phyloP scores from a whole-genome alignment of 2,888 invertebrate species.

The Mesorhabditis sp. region DNA sequence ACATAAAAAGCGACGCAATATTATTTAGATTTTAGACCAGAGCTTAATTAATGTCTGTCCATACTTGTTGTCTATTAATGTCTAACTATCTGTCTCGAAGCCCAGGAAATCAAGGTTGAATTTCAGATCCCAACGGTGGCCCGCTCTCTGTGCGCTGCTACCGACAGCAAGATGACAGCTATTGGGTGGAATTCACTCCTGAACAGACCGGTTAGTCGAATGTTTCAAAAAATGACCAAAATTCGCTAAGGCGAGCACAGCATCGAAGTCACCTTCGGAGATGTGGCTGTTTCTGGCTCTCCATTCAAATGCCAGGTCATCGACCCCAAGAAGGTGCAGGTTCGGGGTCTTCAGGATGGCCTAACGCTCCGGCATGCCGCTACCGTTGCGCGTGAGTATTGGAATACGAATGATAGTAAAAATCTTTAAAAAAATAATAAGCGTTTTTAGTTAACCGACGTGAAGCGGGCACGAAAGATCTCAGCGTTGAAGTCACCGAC shows the following conservation, averaged over 20 bases:
- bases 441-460: constrained; percentile 42
- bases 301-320: constrained; percentile 83
- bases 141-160: constrained; percentile 84
- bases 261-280: constrained; percentile 78
- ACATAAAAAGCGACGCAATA: constrained; percentile 7
- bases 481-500: constrained; percentile 51
- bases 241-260: constrained; percentile 74
- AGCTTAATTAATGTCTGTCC: constrained; percentile 13
- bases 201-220: constrained; percentile 56
- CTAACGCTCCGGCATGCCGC: constrained; percentile 45
- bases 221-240: constrained; percentile 11
- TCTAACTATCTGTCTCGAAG: constrained; percentile 31
- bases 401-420: not conserved
- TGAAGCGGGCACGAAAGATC: constrained; percentile 50
- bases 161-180: constrained; percentile 88
- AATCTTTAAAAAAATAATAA: not conserved
- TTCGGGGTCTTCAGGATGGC: constrained; percentile 36
- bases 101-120: constrained; percentile 22
- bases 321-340: constrained; percentile 63
- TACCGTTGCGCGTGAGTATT: constrained; percentile 30
- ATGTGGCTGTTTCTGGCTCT: constrained; percentile 77
- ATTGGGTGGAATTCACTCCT: constrained; percentile 79
- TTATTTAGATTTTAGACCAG: constrained; percentile 14
- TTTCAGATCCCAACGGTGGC: constrained; percentile 61
- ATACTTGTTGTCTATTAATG: constrained; percentile 13